Evolutionary conservation across 1,140 invertebrate species (phyloP), one percentile per base, ranked within the genome.

Genomic region (Dinoponera quadriceps): DNA sequence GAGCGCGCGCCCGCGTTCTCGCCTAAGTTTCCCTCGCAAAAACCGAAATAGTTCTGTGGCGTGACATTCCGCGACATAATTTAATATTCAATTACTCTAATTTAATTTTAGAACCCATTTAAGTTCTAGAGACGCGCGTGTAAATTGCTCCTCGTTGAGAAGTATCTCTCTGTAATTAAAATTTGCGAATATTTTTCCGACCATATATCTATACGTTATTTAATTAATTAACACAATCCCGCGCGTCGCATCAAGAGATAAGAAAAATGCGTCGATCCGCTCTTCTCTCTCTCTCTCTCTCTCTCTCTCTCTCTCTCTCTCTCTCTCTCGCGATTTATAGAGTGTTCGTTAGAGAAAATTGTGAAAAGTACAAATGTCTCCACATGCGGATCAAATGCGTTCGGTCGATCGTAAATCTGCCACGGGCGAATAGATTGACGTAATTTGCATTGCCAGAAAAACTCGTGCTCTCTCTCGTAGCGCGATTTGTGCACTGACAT

Each of bases 351-450:
- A 57, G 20, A 44, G 74, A 27, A 78, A 57, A 80, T 71, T 48
- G 65, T 18, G 48, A 83, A 86, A 86, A 83, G 82, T 86, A 86
- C 66, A 86, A 87, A 84, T 86, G 55, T 72, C 59, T 72, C 16
- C 3, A 11, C 65, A 78, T 69, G 69, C 85, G 80, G 87, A 33
- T 87, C 44, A 84, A 81, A 82, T 68, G 68, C 57, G 22, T 77
- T 73, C 72, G 63, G 81, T 33, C 80, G 60, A 87, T 86, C 85
- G 85, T 87, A 87, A 87, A 87, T 87, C 85, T 87, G 83, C 77
- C 85, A 84, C 69, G 85, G 38, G 49, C 69, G 82, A 87, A 65
- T 69, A 74, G 75, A 80, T 69, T 80, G 66, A 27, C 73, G 85
- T 87, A 87, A 87, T 87, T 87, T 82, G 82, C 63, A 49, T 83